Conservation (phyloP, 2,113 vertebrate species). For the Cebidichthys violaceus region DNA sequence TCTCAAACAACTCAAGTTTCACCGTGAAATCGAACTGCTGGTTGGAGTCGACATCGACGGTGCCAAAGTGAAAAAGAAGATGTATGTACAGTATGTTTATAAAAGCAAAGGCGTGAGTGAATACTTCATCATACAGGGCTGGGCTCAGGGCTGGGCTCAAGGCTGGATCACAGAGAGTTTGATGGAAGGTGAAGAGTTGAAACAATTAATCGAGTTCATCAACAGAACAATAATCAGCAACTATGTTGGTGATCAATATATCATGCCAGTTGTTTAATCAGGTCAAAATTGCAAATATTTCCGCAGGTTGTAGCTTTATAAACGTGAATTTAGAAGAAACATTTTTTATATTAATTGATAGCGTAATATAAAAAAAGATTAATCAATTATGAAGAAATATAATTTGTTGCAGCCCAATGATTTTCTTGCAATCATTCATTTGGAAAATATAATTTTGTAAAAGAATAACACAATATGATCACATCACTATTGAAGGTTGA, state of each 20-base stretch:
- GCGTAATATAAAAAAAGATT: not conserved
- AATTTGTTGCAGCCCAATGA: not conserved
- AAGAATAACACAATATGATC: not conserved
- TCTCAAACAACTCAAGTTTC: constrained; percentile 89
- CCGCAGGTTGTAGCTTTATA: not conserved
- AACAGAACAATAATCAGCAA: not conserved
- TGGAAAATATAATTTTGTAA: not conserved
- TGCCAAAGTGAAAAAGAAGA: constrained; percentile 80
- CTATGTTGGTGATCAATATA: not conserved
- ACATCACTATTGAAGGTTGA: not conserved
- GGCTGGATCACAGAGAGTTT: not conserved
- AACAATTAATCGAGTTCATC: not conserved
- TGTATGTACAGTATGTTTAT: constrained; percentile 82
- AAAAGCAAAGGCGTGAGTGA: not conserved
- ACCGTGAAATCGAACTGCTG: constrained; percentile 86
- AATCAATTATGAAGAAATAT: not conserved
- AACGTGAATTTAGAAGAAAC: not conserved
- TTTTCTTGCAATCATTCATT: not conserved
- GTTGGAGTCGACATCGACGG: constrained; percentile 89
- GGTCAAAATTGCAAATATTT: not conserved
- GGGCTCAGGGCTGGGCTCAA: not conserved
- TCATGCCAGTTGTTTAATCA: not conserved
- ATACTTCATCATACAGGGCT: no score
- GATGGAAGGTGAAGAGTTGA: not conserved
- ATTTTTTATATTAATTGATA: no score